Conservation (phyloP, 2,797 vertebrate genomes). For the Catharus ustulatus region DNA sequence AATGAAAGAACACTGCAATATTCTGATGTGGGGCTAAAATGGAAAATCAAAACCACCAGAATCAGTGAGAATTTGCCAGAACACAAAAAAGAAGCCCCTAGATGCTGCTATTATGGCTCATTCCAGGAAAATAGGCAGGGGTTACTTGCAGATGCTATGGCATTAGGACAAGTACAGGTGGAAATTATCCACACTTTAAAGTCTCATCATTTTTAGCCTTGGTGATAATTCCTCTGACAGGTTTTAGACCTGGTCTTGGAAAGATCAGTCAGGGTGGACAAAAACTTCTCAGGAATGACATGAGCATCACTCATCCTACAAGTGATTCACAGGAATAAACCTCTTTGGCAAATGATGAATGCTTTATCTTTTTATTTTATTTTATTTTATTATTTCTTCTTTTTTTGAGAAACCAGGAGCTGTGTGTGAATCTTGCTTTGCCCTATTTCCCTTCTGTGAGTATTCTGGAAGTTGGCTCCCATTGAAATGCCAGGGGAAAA, state of each 20-base stretch:
- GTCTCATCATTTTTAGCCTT: neutral
- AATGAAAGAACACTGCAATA: neutral
- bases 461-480: neutral
- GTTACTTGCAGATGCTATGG: neutral
- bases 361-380: neutral
- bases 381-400: too few species aligned
- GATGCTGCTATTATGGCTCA: neutral
- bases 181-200: neutral
- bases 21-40: neutral
- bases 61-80: neutral
- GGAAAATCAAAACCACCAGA: neutral
- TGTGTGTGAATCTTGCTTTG: neutral
- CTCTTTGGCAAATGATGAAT: neutral
- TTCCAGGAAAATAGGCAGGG: neutral
- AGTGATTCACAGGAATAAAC: neutral
- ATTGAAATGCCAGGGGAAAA: neutral
- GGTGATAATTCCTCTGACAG: neutral
- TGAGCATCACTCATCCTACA: neutral
- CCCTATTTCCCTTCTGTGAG: neutral
- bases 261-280: neutral
- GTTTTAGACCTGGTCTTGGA: neutral
- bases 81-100: fast-evolving
- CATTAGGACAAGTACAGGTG: neutral
- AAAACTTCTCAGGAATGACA: neutral
- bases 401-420: neutral